Percentiles rank a stretch among this genome's conserved stretches.
Conservation (phyloP, 2,113 vertebrate genomes). For the Nannospalax galili region DNA sequence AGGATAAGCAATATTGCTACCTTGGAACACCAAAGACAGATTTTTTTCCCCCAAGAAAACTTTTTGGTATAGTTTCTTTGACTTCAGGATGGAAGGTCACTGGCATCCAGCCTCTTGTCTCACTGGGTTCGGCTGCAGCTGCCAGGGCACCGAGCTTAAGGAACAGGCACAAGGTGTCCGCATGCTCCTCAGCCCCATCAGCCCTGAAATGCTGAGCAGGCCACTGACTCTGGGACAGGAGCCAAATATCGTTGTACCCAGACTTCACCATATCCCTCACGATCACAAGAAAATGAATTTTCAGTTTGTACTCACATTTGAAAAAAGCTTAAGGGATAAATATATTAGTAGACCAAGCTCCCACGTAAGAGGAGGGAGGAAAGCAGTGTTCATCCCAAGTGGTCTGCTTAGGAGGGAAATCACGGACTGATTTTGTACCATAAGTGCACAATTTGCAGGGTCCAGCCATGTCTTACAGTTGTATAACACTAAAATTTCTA, state of each 20-base stretch:
- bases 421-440: neutral
- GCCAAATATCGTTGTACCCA: neutral
- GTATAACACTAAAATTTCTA: neutral
- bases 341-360: neutral
- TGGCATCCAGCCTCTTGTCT: rapidly evolving
- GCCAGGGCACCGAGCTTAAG: rapidly evolving
- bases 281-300: neutral
- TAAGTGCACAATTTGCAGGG: neutral
- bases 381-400: neutral
- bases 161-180: neutral
- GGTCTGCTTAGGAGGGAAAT: neutral
- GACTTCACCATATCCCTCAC: neutral
- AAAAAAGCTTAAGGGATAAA: neutral
- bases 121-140: neutral
- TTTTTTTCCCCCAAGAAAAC: neutral
- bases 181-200: neutral
- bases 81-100: neutral
- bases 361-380: neutral
- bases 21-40: neutral
- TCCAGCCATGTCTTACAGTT: neutral
- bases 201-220: rapidly evolving
- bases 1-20: neutral
- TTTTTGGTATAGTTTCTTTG: neutral
- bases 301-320: neutral
- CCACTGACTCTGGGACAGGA: too few relatives aligned